Conservation (phyloP, 2,113 vertebrate species). For the Sinocyclocheilus anshuiensis region DNA sequence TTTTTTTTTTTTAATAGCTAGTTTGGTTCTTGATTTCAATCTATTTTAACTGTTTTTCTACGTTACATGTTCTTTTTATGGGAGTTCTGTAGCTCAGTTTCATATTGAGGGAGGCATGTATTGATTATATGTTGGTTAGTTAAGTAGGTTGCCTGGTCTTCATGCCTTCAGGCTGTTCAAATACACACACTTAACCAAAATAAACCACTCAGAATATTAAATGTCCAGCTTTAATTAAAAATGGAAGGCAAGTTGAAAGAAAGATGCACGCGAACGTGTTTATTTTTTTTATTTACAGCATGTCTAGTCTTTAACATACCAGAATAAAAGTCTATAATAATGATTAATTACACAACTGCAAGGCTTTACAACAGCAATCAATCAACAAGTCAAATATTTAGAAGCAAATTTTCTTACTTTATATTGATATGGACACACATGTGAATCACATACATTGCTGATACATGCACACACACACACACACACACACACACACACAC, state of each 20-base stretch:
- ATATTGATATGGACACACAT: slow-evolving; percentile 26
- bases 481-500: slow-evolving; percentile 18
- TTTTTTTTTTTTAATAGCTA: neutral
- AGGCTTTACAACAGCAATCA: slow-evolving; percentile 43
- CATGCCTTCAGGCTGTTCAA: neutral
- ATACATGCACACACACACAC: neutral
- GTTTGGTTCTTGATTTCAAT: neutral
- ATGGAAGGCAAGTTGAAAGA: neutral
- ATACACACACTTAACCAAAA: neutral
- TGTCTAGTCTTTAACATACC: slow-evolving; percentile 45
- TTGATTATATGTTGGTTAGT: slow-evolving; percentile 19
- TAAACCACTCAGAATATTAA: neutral
- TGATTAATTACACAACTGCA: slow-evolving; percentile 39
- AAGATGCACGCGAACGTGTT: neutral
- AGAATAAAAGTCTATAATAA: slow-evolving; percentile 48
- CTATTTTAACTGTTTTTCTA: neutral
- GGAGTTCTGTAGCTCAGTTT: neutral
- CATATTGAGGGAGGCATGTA: neutral
- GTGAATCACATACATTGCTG: slow-evolving; percentile 22
- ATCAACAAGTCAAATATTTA: slow-evolving; percentile 35
- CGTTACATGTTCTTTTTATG: neutral
- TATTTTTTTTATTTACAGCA: slow-evolving; percentile 36
- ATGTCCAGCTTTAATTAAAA: slow-evolving; percentile 13
- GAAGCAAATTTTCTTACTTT: slow-evolving; percentile 35
- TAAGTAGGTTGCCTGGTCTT: neutral